Conservation (phyloP, 2,888 invertebrate genomes). For the Melinopterus prodromus region DNA sequence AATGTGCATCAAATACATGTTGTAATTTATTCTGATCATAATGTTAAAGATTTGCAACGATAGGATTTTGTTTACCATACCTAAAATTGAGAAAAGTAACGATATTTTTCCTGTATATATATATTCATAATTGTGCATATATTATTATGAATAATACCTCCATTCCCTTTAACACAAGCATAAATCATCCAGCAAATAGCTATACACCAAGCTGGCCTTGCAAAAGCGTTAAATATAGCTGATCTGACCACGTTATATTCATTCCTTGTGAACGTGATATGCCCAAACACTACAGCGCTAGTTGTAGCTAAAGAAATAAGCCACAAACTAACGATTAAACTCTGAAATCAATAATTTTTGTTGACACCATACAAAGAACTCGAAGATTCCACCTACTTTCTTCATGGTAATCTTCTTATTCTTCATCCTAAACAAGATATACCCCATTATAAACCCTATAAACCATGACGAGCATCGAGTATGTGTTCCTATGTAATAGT, state of each 20-base stretch:
- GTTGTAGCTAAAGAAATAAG: conserved; percentile 19
- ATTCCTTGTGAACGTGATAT: conserved; percentile 29
- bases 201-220: conserved; percentile 38
- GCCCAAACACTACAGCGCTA: conserved; percentile 30
- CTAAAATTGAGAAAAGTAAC: conserved; percentile 22
- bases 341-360: not conserved
- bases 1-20: conserved; percentile 37
- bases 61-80: conserved; percentile 30
- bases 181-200: conserved; percentile 41
- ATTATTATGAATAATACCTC: conserved; percentile 35
- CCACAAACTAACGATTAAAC: conserved; percentile 29
- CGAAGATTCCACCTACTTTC: not conserved
- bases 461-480: conserved; percentile 38
- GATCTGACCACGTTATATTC: conserved; percentile 30
- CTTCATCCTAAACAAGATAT: conserved; percentile 29
- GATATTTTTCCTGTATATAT: no score
- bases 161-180: conserved; percentile 39
- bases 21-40: conserved; percentile 33
- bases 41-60: conserved; percentile 32
- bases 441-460: conserved; percentile 42
- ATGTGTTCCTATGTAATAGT: conserved; percentile 32
- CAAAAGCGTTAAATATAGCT: conserved; percentile 33
- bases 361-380: no score
- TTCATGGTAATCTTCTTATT: conserved; percentile 18
- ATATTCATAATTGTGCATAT: no score